phyloP scores from a whole-genome alignment of 2,797 vertebrate species.

The Microctenopoma lineatum region DNA sequence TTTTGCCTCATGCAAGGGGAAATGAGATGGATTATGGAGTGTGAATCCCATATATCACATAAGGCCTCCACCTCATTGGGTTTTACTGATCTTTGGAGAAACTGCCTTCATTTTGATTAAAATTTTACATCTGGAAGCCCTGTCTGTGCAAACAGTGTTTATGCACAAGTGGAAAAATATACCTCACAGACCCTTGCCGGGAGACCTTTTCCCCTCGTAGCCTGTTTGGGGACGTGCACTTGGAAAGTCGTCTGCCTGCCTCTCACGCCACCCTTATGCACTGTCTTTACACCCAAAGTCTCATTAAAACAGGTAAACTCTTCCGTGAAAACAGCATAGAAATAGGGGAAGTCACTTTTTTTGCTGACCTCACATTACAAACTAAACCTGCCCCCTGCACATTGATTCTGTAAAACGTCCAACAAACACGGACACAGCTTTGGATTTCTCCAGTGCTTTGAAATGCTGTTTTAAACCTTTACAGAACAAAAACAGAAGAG shows the following conservation, averaged over 20 bases:
- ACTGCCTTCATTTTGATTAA: constrained; percentile 58
- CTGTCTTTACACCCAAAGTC: constrained; percentile 26
- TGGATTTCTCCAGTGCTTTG: no score
- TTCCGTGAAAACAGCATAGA: constrained; percentile 21
- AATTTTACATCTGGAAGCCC: constrained; percentile 67
- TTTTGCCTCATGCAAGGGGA: constrained; percentile 63
- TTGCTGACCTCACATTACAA: neutral
- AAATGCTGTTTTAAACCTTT: neutral
- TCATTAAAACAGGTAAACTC: constrained; percentile 46
- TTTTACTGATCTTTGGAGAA: constrained; percentile 65
- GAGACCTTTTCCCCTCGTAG: constrained; percentile 27
- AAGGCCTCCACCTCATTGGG: constrained; percentile 62
- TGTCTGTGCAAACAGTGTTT: constrained; percentile 42
- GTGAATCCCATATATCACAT: constrained; percentile 60
- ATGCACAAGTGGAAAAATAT: constrained; percentile 51
- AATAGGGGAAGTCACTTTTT: neutral
- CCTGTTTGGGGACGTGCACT: constrained; percentile 35
- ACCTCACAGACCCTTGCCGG: constrained; percentile 16
- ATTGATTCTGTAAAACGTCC: neutral
- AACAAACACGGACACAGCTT: neutral
- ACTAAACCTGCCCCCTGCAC: neutral
- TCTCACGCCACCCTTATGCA: constrained; percentile 23
- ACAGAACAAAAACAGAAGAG: neutral
- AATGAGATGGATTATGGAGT: constrained; percentile 72
- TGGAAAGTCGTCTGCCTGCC: constrained; percentile 45